Base-by-base conservation (phyloP, 2,888 invertebrate species). In the Atrina japonica region DNA sequence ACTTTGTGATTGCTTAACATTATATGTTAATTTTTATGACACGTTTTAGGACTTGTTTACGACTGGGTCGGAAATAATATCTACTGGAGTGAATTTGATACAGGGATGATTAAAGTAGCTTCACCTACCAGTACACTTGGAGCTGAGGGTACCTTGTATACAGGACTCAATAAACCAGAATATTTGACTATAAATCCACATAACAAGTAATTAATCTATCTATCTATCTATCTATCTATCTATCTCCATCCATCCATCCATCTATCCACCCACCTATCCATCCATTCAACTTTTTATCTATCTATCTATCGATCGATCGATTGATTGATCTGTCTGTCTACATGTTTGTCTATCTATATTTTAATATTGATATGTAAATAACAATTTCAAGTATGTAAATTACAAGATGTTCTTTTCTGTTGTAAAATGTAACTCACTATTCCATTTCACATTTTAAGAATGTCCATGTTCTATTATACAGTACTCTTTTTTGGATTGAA, bases 41-140 rank as follows among this genome's bases (percentile, higher is more conserved):
- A 18, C 9, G 6, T 41, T 59, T 21, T 49, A 61, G 61, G 61
- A 21, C 21, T 61, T 6, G 61, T 29, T n/a, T 61, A 49, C 35
- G 61, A 61, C 29, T 61, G 61, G 61, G 30, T 50, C n/a, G 27
- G 27, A 5, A 30, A 61, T 25, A 47, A 61, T 49, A 23, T 61
- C 27, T 61, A 61, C 49, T 61, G 61, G 61, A 27, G 29, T 2
- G 61, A 61, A 21, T 21, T 1, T 7, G 61, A 47, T 23, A 6
- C 30, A n/a, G 61, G 61, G n/a, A 49, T 30, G 23, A 35, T 61
- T 29, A 61, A 61, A 30, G 61, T 61, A 3, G 35, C 61, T 3
- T 29, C 61, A 21, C 25, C 61, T 16, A 14, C 25, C 9, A 21
- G 35, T 23, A 61, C 29, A 18, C 21, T 61, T 21, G 18, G 41